These are phyloP conservation scores for Chelon auratus DNA, from an alignment of 2,797 vertebrate species.

Conservation along the genomic window DNA sequence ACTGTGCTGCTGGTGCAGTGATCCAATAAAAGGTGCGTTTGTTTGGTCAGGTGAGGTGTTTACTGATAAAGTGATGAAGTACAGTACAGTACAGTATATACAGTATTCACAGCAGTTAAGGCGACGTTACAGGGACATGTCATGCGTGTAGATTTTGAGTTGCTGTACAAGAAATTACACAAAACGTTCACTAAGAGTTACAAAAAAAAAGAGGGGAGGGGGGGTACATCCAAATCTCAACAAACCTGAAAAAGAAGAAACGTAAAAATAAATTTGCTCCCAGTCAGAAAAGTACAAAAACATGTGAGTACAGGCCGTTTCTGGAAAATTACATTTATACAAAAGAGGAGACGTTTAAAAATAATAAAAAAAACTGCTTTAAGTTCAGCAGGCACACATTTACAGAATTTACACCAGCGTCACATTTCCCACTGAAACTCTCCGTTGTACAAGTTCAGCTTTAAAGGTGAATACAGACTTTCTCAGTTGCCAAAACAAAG, in stretches of 20 bases:
- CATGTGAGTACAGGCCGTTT: conserved; percentile 55
- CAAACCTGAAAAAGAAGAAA: conserved; percentile 69
- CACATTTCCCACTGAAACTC: conserved; percentile 50
- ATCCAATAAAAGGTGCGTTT: background rate
- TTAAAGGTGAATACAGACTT: conserved; percentile 71
- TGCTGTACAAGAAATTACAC: conserved; percentile 73
- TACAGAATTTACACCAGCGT: conserved; percentile 64
- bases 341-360: conserved; percentile 81
- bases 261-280: conserved; percentile 76
- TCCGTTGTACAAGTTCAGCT: background rate
- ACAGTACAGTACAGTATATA: conserved; percentile 78
- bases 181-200: conserved; percentile 71
- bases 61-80: conserved; percentile 83
- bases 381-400: conserved; percentile 76
- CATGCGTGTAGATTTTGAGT: conserved; percentile 59
- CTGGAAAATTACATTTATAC: conserved; percentile 81
- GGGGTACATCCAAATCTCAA: conserved; percentile 73
- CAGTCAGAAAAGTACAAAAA: conserved; percentile 86
- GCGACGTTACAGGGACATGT: conserved; percentile 69
- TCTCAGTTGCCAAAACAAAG: conserved; percentile 85
- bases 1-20: no score
- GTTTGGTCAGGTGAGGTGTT: conserved; percentile 75
- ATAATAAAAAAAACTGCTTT: conserved; percentile 65
- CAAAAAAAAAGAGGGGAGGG: conserved; percentile 64
- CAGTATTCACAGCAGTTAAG: conserved; percentile 83